phyloP scores from a whole-genome alignment of 1,140 invertebrate species.

The Pseudoatta argentina region DNA sequence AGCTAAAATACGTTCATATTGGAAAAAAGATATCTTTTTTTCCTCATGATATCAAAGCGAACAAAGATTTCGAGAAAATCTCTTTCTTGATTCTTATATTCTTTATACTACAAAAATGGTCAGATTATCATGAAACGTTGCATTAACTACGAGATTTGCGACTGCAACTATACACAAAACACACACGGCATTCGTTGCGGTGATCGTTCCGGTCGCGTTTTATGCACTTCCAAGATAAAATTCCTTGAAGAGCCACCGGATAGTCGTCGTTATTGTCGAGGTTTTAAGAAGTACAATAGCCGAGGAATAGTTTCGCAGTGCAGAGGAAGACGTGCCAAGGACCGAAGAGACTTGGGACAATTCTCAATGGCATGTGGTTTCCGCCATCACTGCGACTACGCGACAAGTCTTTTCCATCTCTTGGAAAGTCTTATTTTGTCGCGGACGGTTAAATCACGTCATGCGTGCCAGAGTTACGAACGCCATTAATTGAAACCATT shows the following conservation, averaged over 20 bases:
- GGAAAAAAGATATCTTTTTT: neutral
- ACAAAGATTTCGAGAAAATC: constrained; percentile 24
- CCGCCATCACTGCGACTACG: neutral
- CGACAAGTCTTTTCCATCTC: constrained; percentile 47
- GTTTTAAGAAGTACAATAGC: constrained; percentile 53
- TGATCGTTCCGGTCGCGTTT: constrained; percentile 32
- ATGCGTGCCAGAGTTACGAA: constrained; percentile 33
- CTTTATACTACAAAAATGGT: constrained; percentile 7
- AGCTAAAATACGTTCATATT: neutral
- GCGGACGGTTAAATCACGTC: constrained; percentile 43
- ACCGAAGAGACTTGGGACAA: neutral
- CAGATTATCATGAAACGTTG: constrained; percentile 12
- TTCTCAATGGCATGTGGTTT: constrained; percentile 31
- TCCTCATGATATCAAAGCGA: constrained; percentile 1
- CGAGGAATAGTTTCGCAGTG: neutral
- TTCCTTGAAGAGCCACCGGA: constrained; percentile 31
- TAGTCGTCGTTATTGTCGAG: constrained; percentile 52
- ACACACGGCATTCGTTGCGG: constrained; percentile 27
- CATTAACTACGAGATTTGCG: constrained; percentile 25
- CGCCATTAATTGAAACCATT: constrained; percentile 33
- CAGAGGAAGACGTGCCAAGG: constrained; percentile 29
- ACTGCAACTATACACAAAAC: constrained; percentile 21
- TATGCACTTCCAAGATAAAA: constrained; percentile 57
- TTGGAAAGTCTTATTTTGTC: constrained; percentile 38
- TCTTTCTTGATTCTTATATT: constrained; percentile 8